A percentile compares a stretch with the other conserved stretches of the same genome.
These are phyloP conservation scores for Ernsta delagoae DNA, from an alignment of 2,888 invertebrate genomes.

Conservation along the genomic window DNA sequence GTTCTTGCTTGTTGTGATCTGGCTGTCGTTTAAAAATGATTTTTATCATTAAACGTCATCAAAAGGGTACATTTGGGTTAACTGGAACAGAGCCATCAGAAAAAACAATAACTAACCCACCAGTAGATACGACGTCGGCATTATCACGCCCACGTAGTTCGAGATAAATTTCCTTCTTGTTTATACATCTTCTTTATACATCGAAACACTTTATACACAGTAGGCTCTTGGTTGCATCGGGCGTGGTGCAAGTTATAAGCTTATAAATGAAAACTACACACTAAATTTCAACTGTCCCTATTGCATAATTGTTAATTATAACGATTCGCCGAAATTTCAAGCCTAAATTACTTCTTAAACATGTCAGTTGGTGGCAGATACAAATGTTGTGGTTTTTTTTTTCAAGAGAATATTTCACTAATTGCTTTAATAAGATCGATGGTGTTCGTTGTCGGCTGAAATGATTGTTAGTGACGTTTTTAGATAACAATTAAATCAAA, in stretches of 20 bases:
- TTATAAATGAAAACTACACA: background rate
- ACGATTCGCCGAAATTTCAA: too few relatives aligned
- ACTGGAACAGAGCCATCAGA: constrained; percentile 9
- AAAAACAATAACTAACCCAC: constrained; percentile 38
- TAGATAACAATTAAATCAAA: too few relatives aligned
- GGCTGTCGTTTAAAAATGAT: background rate
- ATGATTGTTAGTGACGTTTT: too few relatives aligned
- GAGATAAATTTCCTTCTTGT: constrained; percentile 79
- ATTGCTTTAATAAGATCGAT: too few relatives aligned
- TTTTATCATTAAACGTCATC: background rate
- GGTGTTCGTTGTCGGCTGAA: too few relatives aligned
- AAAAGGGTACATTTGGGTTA: background rate
- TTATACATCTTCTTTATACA: constrained; percentile 78
- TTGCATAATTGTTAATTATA: too few relatives aligned
- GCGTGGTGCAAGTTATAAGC: constrained; percentile 49
- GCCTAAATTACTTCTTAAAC: too few relatives aligned
- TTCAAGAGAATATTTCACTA: too few relatives aligned
- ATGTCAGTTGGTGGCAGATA: too few relatives aligned
- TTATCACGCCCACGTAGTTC: constrained; percentile 63
- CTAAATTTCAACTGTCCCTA: too few relatives aligned
- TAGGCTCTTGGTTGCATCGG: constrained; percentile 67
- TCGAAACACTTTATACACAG: constrained; percentile 78
- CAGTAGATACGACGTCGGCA: constrained; percentile 44
- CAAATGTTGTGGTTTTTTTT: too few relatives aligned
- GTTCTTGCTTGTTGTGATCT: too few relatives aligned